Percentiles rank a stretch among this genome's conserved stretches.
These are phyloP conservation scores for Orestias chungarensis DNA, from an alignment of 2,797 vertebrate species.

Conservation along the genomic window DNA sequence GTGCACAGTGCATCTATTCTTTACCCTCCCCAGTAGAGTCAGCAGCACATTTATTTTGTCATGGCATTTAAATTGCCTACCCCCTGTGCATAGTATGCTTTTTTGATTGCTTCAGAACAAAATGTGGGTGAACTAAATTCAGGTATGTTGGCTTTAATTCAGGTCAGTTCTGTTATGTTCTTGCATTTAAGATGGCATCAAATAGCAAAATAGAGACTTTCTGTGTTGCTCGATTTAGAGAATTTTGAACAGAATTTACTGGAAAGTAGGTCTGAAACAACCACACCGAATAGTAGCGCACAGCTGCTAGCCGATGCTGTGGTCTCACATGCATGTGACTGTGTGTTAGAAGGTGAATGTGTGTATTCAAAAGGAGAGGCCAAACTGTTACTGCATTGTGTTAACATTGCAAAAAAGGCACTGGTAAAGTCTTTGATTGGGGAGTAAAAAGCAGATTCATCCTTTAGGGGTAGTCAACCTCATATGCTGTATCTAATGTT, in stretches of 20 bases:
- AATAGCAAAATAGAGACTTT: slow-evolving; percentile 28
- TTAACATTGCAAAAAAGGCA: slow-evolving; percentile 41
- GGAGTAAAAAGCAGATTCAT: slow-evolving; percentile 30
- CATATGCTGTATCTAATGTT: slow-evolving; percentile 5
- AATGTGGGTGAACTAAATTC: slow-evolving; percentile 30
- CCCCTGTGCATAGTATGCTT: background rate
- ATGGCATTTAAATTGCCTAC: slow-evolving; percentile 30
- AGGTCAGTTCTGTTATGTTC: slow-evolving; percentile 1
- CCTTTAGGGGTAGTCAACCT: slow-evolving; percentile 18
- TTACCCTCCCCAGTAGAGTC: slow-evolving; percentile 41
- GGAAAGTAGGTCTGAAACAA: slow-evolving; percentile 60
- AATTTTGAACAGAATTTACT: slow-evolving; percentile 52
- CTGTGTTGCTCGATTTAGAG: slow-evolving; percentile 45
- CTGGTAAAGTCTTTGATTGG: slow-evolving; percentile 14
- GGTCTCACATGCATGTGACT: slow-evolving; percentile 47
- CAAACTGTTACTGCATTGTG: slow-evolving; percentile 55
- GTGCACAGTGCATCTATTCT: slow-evolving; percentile 61
- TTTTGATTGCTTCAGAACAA: slow-evolving; percentile 31
- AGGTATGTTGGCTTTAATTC: slow-evolving; percentile 44
- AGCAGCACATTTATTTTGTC: slow-evolving; percentile 39
- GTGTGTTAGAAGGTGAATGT: slow-evolving; percentile 18
- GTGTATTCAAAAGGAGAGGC: slow-evolving; percentile 49
- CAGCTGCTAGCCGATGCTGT: slow-evolving; percentile 56
- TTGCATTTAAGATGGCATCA: slow-evolving; percentile 37
- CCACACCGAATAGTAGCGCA: slow-evolving; percentile 52